Evolutionary conservation across 2,888 invertebrate genomes (phyloP).

Genomic region (Glaucopsyche alexis): DNA sequence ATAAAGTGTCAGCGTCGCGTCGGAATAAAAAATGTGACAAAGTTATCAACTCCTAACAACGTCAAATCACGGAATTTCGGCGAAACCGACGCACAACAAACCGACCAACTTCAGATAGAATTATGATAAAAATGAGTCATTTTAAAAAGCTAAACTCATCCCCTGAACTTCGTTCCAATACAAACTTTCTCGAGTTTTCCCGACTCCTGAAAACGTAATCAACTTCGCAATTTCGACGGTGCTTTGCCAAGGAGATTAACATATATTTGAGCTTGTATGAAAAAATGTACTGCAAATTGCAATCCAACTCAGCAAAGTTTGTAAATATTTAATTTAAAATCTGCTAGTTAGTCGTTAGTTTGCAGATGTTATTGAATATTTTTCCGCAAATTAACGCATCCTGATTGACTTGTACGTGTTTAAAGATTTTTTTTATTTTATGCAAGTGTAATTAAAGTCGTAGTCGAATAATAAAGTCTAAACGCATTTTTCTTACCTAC

Average conservation of each 20-base stretch:
- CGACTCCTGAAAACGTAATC: slow-evolving; percentile 28
- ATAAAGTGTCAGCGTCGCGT: background rate
- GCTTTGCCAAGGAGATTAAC: slow-evolving; percentile 24
- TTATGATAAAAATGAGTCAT: slow-evolving; percentile 17
- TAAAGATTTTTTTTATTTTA: too few relatives aligned
- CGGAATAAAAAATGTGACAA: background rate
- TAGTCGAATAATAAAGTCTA: too few relatives aligned
- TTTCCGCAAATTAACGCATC: too few relatives aligned
- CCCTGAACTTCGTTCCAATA: slow-evolving; percentile 4
- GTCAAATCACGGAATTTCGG: background rate
- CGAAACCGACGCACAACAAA: background rate
- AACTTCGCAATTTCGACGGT: slow-evolving; percentile 5
- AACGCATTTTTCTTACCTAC: too few relatives aligned
- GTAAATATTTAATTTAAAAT: slow-evolving; percentile 8
- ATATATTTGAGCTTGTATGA: slow-evolving; percentile 17
- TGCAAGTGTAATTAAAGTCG: too few relatives aligned
- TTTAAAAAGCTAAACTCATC: slow-evolving; percentile 26
- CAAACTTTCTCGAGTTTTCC: slow-evolving; percentile 10
- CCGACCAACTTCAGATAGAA: background rate
- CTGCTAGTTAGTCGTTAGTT: background rate
- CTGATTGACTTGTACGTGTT: too few relatives aligned
- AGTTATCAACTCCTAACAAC: slow-evolving; percentile 4
- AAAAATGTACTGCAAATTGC: background rate
- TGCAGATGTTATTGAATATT: too few relatives aligned
- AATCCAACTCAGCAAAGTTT: background rate